A percentile compares a stretch with the other conserved stretches of the same genome.
Conservation (phyloP, 2,113 vertebrate genomes). For the Hyperopisus bebe region DNA sequence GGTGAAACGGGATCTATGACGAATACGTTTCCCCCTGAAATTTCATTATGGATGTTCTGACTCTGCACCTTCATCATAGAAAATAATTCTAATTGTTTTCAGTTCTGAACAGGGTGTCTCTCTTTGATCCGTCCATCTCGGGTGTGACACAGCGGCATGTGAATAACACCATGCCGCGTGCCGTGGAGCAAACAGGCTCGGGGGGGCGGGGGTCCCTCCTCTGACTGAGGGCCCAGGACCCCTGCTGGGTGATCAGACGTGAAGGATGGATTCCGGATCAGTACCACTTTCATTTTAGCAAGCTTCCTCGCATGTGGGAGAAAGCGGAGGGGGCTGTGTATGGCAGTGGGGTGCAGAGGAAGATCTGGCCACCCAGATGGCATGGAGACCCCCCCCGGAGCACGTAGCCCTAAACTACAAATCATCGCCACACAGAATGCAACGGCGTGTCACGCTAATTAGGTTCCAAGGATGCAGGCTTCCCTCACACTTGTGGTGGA, state of each 20-base stretch:
- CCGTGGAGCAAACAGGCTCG: neutral
- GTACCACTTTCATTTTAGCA: constrained; percentile 10
- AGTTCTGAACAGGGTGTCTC: neutral
- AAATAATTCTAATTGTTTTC: neutral
- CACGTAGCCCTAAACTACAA: constrained; percentile 25
- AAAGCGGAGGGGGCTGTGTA: neutral
- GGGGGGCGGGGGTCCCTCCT: neutral
- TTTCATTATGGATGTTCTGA: neutral
- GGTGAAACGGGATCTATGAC: neutral
- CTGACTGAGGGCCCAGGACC: neutral
- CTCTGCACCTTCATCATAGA: neutral
- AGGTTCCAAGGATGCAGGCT: constrained; percentile 24
- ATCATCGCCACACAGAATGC: constrained; percentile 20
- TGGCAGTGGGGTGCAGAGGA: constrained; percentile 11
- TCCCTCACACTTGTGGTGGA: constrained; percentile 17
- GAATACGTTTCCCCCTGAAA: neutral
- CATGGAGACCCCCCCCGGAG: constrained; percentile 11
- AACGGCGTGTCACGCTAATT: constrained; percentile 27
- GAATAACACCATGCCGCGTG: neutral
- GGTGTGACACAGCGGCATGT: neutral
- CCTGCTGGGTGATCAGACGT: constrained; percentile 20
- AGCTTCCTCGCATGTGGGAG: neutral
- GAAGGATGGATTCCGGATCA: constrained; percentile 17
- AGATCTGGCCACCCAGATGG: constrained; percentile 29
- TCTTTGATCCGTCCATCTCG: neutral